Percentiles rank a stretch among this genome's conserved stretches.
Conservation (phyloP, 1,140 invertebrate genomes). For the Nomia melanderi region DNA sequence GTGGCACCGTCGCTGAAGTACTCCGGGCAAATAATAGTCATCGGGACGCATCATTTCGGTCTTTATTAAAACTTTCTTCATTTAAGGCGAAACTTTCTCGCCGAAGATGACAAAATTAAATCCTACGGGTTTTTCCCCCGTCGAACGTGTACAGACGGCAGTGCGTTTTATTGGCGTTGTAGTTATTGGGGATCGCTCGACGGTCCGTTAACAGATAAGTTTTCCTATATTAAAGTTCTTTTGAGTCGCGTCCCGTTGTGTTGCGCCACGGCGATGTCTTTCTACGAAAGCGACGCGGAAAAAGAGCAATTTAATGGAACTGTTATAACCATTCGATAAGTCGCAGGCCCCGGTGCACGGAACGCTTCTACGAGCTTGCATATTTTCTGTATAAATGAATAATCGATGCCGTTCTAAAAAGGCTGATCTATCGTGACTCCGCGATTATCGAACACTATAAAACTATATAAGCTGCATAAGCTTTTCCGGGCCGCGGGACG, state of each 20-base stretch:
- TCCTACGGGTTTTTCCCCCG: not conserved
- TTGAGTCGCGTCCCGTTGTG: not conserved
- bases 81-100: not conserved
- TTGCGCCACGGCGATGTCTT: not conserved
- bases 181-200: not conserved
- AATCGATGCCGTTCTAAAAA: not conserved
- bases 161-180: not conserved
- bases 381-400: not conserved
- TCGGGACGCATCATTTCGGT: not conserved
- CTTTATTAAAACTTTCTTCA: not conserved
- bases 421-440: not conserved
- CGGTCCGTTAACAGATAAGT: not conserved
- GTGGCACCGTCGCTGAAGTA: not conserved
- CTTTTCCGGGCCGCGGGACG: not conserved
- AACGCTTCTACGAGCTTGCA: not conserved
- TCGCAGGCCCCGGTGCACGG: not conserved
- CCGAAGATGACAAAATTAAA: not conserved
- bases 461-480: not conserved
- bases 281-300: not conserved
- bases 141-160: not conserved
- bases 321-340: not conserved
- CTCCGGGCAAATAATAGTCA: not conserved
- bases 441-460: not conserved
- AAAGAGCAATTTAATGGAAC: not conserved
- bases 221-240: not conserved